Evolutionary conservation across 2,113 vertebrate genomes (phyloP), one percentile per base, ranked within the genome.

Genomic region (Pollachius pollachius): DNA sequence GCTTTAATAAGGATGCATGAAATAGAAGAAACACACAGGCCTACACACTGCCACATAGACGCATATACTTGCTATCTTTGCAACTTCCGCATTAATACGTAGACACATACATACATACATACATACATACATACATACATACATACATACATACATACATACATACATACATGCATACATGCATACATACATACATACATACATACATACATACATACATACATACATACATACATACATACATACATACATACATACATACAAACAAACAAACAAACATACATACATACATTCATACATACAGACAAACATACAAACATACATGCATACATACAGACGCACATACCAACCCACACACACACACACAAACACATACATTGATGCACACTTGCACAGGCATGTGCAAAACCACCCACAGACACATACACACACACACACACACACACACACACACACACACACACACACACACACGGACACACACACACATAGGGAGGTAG

Each of bases 1-100:
- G 74, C 76, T 87, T 88, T 81, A 87, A 88, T 87, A 81, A 82
- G 84, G 72, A 87, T 85, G 80, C 81, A 85, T 81, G 73, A 74
- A 68, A 25, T 61, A 73, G 15, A 30, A 23, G 1, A 17, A 9
- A 30, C 15, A 63, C 62, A 48, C 41, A 41, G 5, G 9, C 37
- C 5, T 11, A 41, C 37, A 41, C 37, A 41, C 37, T 7, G 37
- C 5, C 37, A 41, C 37, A 41, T 11, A 41, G 5, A 41, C 37
- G 37, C 37, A 41, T 11, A 41, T 3, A 41, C 37, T 7, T 11
- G 9, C 37, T 7, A 5, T 7, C 37, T 7, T 5, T 5, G 1
- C 37, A 7, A 41, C 37, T 1, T 11, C 1, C 37, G 9, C 9
- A 5, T 11, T 41, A 41, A 41, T 41, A 41, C 37, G 3, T 11